Conservation (phyloP, 2,797 vertebrate genomes). For the Onychomys leucogaster region DNA sequence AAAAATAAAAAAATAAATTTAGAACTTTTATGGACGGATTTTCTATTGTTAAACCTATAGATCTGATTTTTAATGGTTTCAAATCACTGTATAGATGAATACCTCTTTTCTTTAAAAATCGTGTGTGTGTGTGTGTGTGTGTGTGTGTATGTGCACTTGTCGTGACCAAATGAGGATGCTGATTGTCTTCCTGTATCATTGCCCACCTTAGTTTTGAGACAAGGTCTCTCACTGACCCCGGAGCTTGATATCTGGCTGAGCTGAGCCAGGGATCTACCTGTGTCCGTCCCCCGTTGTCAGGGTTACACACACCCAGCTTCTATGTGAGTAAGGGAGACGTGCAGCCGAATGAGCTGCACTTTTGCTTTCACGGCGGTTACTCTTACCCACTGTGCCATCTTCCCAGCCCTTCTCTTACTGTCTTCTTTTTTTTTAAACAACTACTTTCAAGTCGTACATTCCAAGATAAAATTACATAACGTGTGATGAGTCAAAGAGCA, state of each 20-base stretch:
- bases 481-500: neutral
- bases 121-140: no score
- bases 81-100: neutral
- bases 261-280: neutral
- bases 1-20: neutral
- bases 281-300: neutral
- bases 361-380: neutral
- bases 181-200: no score
- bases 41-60: neutral
- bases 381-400: neutral
- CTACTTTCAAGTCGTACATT: slow-evolving; percentile 5
- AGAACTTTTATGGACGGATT: neutral
- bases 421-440: neutral
- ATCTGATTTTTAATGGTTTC: neutral
- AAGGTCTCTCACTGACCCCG: no score
- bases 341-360: neutral
- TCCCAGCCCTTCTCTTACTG: neutral
- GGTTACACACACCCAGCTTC: neutral
- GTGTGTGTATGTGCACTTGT: no score
- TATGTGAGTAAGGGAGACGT: neutral
- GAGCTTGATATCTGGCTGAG: no score
- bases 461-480: slow-evolving; percentile 52
- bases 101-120: neutral
- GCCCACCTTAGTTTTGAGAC: no score
- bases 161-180: no score